Evolutionary conservation across 1,140 invertebrate species (phyloP).

Genomic region (Luehdorfia chinensis): DNA sequence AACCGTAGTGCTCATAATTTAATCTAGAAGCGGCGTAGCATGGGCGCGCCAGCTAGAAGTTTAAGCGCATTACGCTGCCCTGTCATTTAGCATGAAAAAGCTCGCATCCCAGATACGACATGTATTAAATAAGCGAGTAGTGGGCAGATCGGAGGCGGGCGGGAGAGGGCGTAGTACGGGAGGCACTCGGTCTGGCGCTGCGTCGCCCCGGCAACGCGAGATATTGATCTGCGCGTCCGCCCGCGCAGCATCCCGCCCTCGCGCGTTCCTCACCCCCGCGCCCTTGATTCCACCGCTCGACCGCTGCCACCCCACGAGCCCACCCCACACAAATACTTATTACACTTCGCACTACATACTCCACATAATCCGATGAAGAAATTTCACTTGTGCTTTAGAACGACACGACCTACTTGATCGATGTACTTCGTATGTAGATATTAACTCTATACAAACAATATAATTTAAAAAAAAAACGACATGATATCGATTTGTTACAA

Average conservation of each 20-base stretch:
- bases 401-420: slow-evolving; percentile 17
- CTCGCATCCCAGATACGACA: slow-evolving; percentile 70
- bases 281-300: slow-evolving; percentile 62
- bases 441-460: neutral
- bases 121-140: slow-evolving; percentile 75
- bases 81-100: slow-evolving; percentile 72
- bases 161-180: slow-evolving; percentile 56
- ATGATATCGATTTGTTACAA: too few relatives aligned
- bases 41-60: slow-evolving; percentile 41
- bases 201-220: slow-evolving; percentile 71
- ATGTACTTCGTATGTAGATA: slow-evolving; percentile 5
- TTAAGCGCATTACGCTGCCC: slow-evolving; percentile 57
- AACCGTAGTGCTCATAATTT: neutral
- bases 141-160: slow-evolving; percentile 36
- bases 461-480: neutral
- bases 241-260: slow-evolving; percentile 38
- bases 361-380: slow-evolving; percentile 69
- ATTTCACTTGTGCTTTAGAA: slow-evolving; percentile 55
- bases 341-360: slow-evolving; percentile 72
- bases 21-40: slow-evolving; percentile 25
- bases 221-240: slow-evolving; percentile 65
- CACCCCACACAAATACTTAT: slow-evolving; percentile 68
- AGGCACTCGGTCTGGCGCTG: slow-evolving; percentile 73
- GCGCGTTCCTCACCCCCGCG: slow-evolving; percentile 32
- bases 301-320: slow-evolving; percentile 42